Conservation (phyloP, 2,797 vertebrate genomes). For the Enteromius afrohamiltoni region DNA sequence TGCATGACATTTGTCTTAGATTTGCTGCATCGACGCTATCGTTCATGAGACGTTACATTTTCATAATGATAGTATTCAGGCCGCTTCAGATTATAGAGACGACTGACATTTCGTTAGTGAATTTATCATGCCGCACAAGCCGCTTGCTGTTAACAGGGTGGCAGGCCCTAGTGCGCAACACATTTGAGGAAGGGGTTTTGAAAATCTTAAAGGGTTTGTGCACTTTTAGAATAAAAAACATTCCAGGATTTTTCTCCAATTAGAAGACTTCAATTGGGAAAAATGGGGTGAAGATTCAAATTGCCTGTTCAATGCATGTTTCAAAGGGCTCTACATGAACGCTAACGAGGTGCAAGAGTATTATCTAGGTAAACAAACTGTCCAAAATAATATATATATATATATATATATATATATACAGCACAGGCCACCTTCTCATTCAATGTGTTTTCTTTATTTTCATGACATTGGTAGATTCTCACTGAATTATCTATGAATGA, state of each 20-base stretch:
- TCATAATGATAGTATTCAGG: conserved; percentile 51
- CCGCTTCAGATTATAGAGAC: conserved; percentile 47
- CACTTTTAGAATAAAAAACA: background rate
- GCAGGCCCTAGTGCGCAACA: conserved; percentile 7
- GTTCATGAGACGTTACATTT: conserved; percentile 35
- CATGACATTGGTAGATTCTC: too few species aligned
- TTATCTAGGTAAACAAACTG: too few species aligned
- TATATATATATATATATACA: too few species aligned
- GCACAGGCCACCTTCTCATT: too few species aligned
- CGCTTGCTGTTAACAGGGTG: background rate
- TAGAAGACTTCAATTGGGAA: background rate
- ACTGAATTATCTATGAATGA: too few species aligned
- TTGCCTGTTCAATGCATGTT: too few species aligned
- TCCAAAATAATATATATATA: too few species aligned
- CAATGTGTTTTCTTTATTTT: too few species aligned
- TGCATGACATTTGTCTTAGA: conserved; percentile 37
- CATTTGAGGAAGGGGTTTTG: background rate
- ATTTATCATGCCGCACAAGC: conserved; percentile 27
- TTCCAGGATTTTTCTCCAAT: background rate
- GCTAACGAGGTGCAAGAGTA: too few species aligned
- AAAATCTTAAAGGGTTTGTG: background rate
- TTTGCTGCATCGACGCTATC: conserved; percentile 40
- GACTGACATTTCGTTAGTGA: conserved; percentile 56
- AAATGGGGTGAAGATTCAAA: too few species aligned
- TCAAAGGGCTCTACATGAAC: too few species aligned